Evolutionary conservation across 2,888 invertebrate species (phyloP).

Genomic region (Eubasilissa splendida): DNA sequence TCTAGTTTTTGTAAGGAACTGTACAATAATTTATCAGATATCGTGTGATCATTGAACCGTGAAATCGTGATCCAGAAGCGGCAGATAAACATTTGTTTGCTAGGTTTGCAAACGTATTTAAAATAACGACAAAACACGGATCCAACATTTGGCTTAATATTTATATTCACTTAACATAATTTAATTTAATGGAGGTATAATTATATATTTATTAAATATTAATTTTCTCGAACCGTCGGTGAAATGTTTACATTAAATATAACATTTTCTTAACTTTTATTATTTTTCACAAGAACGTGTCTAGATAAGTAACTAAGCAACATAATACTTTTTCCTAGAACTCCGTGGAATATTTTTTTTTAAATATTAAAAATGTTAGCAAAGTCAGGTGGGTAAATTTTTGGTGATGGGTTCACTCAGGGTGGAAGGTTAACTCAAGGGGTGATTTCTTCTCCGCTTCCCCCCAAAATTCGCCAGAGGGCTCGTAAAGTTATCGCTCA

Average conservation of each 20-base stretch:
- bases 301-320: not conserved
- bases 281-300: not conserved
- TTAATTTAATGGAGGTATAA: too few relatives aligned
- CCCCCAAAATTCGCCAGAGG: constrained; percentile 30
- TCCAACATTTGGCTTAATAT: too few relatives aligned
- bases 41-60: too few relatives aligned
- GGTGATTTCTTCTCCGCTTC: constrained; percentile 12
- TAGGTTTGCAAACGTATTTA: too few relatives aligned
- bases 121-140: too few relatives aligned
- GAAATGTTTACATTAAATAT: not conserved
- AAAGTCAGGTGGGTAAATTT: constrained; percentile 31
- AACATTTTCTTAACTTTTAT: not conserved
- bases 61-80: too few relatives aligned
- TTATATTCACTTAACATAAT: too few relatives aligned
- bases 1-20: too few relatives aligned
- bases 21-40: too few relatives aligned
- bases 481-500: constrained; percentile 42
- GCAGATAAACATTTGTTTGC: too few relatives aligned
- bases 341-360: not conserved
- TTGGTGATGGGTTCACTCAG: constrained; percentile 28
- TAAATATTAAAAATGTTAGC: not conserved
- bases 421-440: constrained; percentile 21
- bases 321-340: not conserved
- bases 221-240: too few relatives aligned
- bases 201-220: too few relatives aligned